Base-by-base conservation (phyloP, 2,113 vertebrate genomes). In the Sterna hirundo region DNA sequence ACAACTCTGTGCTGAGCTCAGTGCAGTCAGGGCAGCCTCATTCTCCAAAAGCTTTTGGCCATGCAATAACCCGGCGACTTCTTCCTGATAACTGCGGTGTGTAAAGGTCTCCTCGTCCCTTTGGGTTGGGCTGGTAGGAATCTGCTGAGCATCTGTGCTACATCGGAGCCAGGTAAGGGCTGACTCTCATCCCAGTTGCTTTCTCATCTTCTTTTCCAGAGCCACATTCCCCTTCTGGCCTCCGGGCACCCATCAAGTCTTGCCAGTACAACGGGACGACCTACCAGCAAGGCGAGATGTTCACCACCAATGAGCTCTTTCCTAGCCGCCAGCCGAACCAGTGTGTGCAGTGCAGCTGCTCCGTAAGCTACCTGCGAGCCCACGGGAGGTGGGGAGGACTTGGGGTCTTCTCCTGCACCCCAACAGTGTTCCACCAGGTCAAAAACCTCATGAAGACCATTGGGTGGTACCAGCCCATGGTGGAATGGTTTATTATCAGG, bases 291-390 rank as follows among this genome's bases (percentile, higher is more conserved):
- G 99, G 99, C 17, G 99, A 99, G 96, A 98, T 98, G 95, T 99
- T 99, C 98, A 98, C 98, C 58, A 98, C 97, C 75, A 98, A 94
- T 0, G 98, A 99, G 91, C 98, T 99, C 40, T 99, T 99, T 91
- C 99, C 99, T 4, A 98, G 98, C 88, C 98, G 97, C 82, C 99
- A 98, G 89, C 98, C 98, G 44, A 99, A 99, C 96, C 99, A 99
- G 97, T 99, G 99, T 94, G 99, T 98, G 69, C 98, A 99, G 98
- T 99, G 99, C 97, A 99, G 98, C 86, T 99, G 99, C 89, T 99
- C 98, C 0, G 99, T 99, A 97, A 98, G 99, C 93, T 6, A 34
- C 29, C 22, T 30, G 4, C 1, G 11, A 58, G 27, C 36, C 62
- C 11, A 0, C 0, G 34, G 62, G 54, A 34, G 15, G 38, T 1